Conservation (phyloP, 2,797 vertebrate species). For the Channa striata region DNA sequence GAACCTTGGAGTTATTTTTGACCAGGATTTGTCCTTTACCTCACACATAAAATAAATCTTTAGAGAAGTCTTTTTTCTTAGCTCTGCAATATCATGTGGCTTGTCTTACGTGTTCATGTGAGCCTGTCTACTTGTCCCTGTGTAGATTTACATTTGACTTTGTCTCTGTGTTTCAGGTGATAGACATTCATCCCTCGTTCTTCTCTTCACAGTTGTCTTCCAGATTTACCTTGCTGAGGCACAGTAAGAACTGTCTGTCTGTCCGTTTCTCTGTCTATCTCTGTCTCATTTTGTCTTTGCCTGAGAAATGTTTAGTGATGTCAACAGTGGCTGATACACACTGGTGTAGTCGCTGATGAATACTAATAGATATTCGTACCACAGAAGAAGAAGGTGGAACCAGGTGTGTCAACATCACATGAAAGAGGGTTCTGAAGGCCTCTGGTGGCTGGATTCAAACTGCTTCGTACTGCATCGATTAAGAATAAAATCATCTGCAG, state of each 20-base stretch:
- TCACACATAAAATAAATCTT: too few relatives aligned
- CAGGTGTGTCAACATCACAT: too few relatives aligned
- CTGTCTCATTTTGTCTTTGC: background rate
- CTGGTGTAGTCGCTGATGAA: background rate
- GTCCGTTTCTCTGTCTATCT: background rate
- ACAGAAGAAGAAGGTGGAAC: too few relatives aligned
- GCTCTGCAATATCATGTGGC: slow-evolving; percentile 29
- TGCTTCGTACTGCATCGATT: too few relatives aligned
- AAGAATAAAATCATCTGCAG: too few relatives aligned
- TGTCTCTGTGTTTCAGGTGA: slow-evolving; percentile 17
- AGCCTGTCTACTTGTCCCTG: background rate
- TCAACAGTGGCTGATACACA: background rate
- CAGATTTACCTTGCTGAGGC: slow-evolving; percentile 44
- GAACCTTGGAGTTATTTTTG: too few relatives aligned
- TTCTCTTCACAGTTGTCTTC: slow-evolving; percentile 33
- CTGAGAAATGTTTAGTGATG: background rate
- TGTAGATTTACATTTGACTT: background rate
- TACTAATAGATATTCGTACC: too few relatives aligned
- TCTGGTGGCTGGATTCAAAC: too few relatives aligned
- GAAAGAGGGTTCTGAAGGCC: too few relatives aligned
- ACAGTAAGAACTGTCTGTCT: slow-evolving; percentile 37
- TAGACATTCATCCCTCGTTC: slow-evolving; percentile 27
- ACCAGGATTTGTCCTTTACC: background rate
- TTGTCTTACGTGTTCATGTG: slow-evolving; percentile 42
- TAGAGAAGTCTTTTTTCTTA: background rate